Evolutionary conservation across 1,140 invertebrate species (phyloP).

Genomic region (Aculops lycopersici): DNA sequence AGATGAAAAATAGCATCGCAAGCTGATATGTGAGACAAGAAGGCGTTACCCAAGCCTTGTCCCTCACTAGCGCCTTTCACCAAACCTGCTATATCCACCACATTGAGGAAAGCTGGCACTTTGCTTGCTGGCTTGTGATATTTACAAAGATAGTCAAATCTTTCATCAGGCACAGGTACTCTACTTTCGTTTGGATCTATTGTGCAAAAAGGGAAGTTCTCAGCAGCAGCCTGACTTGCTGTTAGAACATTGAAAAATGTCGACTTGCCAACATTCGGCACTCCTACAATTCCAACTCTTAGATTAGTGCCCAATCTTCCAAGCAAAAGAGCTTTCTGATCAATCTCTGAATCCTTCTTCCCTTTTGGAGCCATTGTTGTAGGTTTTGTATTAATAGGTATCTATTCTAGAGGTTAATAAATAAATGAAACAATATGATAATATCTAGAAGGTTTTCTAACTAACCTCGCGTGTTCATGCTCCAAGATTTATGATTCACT

Average conservation of each 20-base stretch:
- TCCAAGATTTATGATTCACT: too few relatives aligned
- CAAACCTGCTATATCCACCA: constrained; percentile 90
- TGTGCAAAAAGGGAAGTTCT: constrained; percentile 98
- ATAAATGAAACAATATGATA: too few relatives aligned
- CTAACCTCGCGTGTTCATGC: too few relatives aligned
- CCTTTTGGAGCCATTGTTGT: constrained; percentile 57
- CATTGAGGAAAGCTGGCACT: constrained; percentile 68
- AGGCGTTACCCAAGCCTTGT: constrained; percentile 89
- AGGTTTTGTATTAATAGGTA: too few relatives aligned
- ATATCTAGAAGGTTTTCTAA: too few relatives aligned
- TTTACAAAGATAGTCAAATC: constrained; percentile 71
- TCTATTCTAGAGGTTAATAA: too few relatives aligned
- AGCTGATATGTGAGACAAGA: constrained; percentile 86
- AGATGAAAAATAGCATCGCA: constrained; percentile 98
- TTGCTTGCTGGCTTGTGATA: constrained; percentile 80
- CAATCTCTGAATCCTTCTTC: constrained; percentile 48
- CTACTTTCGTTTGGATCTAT: constrained; percentile 99
- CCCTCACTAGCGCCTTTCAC: constrained; percentile 92
- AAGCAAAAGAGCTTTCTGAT: constrained; percentile 51
- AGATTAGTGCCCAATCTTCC: constrained; percentile 88
- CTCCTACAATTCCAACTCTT: constrained; percentile 74
- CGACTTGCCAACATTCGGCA: constrained; percentile 91
- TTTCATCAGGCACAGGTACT: constrained; percentile 79
- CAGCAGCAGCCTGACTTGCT: constrained; percentile 70
- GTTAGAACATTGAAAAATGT: constrained; percentile 98